Evolutionary conservation across 2,797 vertebrate genomes (phyloP).

Genomic region (Choloepus didactylus): DNA sequence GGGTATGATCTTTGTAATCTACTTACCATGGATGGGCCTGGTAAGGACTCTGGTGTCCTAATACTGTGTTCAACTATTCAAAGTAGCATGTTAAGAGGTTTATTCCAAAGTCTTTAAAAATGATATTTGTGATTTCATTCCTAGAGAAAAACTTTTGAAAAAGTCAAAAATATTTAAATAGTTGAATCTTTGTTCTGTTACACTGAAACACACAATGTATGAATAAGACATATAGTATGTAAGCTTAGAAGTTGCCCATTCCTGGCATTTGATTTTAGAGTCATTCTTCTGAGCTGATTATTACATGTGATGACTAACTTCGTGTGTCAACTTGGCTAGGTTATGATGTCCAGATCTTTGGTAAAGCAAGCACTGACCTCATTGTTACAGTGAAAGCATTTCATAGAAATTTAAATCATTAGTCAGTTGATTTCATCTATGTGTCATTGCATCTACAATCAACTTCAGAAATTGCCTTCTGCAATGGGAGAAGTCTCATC

Average conservation of each 20-base stretch:
- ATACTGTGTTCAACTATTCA: not conserved
- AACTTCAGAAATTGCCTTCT: too few species aligned
- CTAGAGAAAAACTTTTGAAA: constrained; percentile 1
- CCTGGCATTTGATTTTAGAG: not conserved
- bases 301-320: too few species aligned
- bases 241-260: not conserved
- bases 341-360: too few species aligned
- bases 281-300: not conserved
- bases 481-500: too few species aligned
- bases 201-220: not conserved
- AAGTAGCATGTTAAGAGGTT: constrained; percentile 29
- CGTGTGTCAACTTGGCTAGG: too few species aligned
- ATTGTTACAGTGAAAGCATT: too few species aligned
- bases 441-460: too few species aligned
- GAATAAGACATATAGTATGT: not conserved
- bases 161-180: constrained; percentile 7
- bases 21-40: too few species aligned
- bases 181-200: not conserved
- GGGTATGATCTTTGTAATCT: not conserved
- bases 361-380: too few species aligned
- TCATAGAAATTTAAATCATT: too few species aligned
- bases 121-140: constrained; percentile 29
- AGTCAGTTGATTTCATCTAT: too few species aligned
- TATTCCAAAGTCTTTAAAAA: not conserved
- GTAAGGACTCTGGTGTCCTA: not conserved